phyloP scores from a whole-genome alignment of 1,140 invertebrate genomes.

The Rhyzopertha dominica region DNA sequence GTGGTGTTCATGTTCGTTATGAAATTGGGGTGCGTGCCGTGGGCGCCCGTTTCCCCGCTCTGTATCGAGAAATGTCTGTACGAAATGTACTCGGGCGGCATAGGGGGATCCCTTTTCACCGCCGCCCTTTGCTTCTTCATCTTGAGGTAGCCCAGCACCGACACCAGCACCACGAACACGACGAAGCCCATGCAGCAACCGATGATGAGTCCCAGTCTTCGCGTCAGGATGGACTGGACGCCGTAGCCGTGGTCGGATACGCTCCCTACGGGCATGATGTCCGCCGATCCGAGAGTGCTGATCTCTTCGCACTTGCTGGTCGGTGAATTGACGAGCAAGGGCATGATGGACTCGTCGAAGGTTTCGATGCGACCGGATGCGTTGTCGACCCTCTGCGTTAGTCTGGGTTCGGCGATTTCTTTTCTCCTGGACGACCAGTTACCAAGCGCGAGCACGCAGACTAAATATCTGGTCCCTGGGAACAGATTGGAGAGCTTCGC shows the following conservation, averaged over 20 bases:
- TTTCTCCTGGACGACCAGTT: conserved; percentile 53
- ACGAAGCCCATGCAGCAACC: conserved; percentile 80
- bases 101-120: conserved; percentile 59
- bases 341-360: conserved; percentile 51
- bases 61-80: conserved; percentile 65
- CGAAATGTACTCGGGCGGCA: conserved; percentile 66
- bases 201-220: conserved; percentile 75
- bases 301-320: conserved; percentile 73
- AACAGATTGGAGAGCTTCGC: conserved; percentile 66
- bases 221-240: conserved; percentile 64
- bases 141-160: conserved; percentile 78
- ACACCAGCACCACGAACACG: conserved; percentile 75
- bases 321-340: conserved; percentile 65
- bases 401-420: conserved; percentile 47
- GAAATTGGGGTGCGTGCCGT: conserved; percentile 43
- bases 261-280: conserved; percentile 55
- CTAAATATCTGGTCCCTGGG: conserved; percentile 72
- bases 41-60: conserved; percentile 44
- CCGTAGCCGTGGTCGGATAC: conserved; percentile 61
- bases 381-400: conserved; percentile 50
- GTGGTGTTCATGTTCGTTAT: conserved; percentile 43
- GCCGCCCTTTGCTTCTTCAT: conserved; percentile 74
- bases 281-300: conserved; percentile 66
- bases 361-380: conserved; percentile 49
- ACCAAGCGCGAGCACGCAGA: conserved; percentile 79